A percentile compares a stretch with the other conserved stretches of the same genome.
These are phyloP conservation scores for Lethrus apterus DNA, from an alignment of 1,140 invertebrate genomes.

Conservation along the genomic window DNA sequence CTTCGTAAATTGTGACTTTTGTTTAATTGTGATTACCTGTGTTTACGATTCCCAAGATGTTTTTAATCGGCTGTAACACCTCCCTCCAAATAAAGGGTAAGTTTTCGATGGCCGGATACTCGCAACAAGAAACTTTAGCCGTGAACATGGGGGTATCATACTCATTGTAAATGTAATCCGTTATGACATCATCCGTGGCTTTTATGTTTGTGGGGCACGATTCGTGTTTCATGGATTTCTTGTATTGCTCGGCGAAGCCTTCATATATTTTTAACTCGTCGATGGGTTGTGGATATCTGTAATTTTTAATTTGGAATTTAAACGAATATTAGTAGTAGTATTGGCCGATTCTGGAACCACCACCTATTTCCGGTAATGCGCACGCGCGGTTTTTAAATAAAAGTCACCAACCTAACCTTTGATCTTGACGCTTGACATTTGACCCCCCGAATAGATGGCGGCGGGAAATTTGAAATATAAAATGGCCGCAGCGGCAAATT, in stretches of 20 bases:
- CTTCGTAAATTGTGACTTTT: too few relatives aligned
- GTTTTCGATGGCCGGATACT: slow-evolving; percentile 58
- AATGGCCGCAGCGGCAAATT: too few relatives aligned
- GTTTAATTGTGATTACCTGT: too few relatives aligned
- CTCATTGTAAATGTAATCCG: slow-evolving; percentile 50
- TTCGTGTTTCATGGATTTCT: slow-evolving; percentile 34
- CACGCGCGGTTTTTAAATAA: too few relatives aligned
- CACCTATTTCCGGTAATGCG: too few relatives aligned
- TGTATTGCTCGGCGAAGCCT: slow-evolving; percentile 44
- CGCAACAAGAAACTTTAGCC: slow-evolving; percentile 64
- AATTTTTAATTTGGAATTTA: slow-evolving; percentile 15
- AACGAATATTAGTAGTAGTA: slow-evolving; percentile 15
- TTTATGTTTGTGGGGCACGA: slow-evolving; percentile 22
- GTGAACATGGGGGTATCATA: slow-evolving; percentile 52
- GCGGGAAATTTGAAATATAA: too few relatives aligned
- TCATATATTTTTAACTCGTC: slow-evolving; percentile 44
- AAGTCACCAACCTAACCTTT: too few relatives aligned
- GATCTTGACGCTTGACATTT: too few relatives aligned
- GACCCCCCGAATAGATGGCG: background rate
- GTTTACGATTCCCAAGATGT: slow-evolving; percentile 48
- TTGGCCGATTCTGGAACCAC: too few relatives aligned
- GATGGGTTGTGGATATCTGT: slow-evolving; percentile 38
- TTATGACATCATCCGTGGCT: slow-evolving; percentile 39
- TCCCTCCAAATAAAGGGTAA: slow-evolving; percentile 69
- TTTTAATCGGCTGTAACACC: slow-evolving; percentile 62